Conservation (phyloP, 2,888 invertebrate species). For the Gerris lacustris region DNA sequence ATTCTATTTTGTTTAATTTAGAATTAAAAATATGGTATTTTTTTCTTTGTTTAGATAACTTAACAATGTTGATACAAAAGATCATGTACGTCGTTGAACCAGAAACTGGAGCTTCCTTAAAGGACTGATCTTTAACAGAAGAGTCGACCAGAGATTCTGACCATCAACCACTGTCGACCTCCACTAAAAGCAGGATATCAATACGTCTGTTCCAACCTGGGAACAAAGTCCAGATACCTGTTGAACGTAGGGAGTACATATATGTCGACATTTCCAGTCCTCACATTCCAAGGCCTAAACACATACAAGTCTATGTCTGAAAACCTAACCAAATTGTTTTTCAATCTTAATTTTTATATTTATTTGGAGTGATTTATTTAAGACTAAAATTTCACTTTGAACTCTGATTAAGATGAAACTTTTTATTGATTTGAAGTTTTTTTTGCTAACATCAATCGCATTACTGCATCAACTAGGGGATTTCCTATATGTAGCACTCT, state of each 20-base stretch:
- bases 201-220: background rate
- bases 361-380: too few relatives aligned
- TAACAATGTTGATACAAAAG: slow-evolving; percentile 26
- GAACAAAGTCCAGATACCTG: background rate
- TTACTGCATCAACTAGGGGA: too few relatives aligned
- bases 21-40: background rate
- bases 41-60: slow-evolving; percentile 19
- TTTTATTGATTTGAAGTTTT: too few relatives aligned
- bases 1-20: too few relatives aligned
- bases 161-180: too few relatives aligned
- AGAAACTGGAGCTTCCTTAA: slow-evolving; percentile 14
- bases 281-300: background rate
- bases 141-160: too few relatives aligned
- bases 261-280: background rate
- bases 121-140: background rate
- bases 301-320: background rate
- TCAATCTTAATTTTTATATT: too few relatives aligned
- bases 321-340: too few relatives aligned
- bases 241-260: background rate
- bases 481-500: too few relatives aligned
- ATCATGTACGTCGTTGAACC: slow-evolving; percentile 22
- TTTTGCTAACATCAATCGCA: too few relatives aligned
- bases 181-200: background rate
- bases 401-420: too few relatives aligned
- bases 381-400: too few relatives aligned